A percentile compares a stretch with the other conserved stretches of the same genome.
Conservation (phyloP, 2,113 vertebrate genomes). For the Oceanites oceanicus region DNA sequence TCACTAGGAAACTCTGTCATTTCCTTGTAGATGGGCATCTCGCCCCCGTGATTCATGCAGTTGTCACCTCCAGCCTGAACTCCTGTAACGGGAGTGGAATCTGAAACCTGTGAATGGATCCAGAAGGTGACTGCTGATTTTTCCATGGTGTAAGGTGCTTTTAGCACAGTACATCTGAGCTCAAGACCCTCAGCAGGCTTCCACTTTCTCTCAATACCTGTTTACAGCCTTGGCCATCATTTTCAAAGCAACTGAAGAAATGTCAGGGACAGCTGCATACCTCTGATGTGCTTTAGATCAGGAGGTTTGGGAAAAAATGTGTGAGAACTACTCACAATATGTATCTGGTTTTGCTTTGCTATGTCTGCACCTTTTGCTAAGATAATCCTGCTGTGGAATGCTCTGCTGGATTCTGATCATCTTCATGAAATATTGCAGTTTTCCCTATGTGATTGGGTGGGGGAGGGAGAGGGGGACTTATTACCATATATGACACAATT, state of each 20-base stretch:
- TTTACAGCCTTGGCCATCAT: background rate
- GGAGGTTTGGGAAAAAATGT: background rate
- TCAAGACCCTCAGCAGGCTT: background rate
- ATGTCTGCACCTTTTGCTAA: background rate
- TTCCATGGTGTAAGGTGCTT: background rate
- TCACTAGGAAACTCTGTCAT: background rate
- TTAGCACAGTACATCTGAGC: background rate
- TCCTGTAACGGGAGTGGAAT: background rate
- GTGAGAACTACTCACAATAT: background rate
- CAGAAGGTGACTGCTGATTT: background rate
- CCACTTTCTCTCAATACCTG: background rate
- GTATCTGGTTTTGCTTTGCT: background rate
- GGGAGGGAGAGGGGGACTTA: background rate
- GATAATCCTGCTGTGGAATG: background rate
- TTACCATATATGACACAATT: background rate
- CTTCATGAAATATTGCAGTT: background rate
- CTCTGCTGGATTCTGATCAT: background rate
- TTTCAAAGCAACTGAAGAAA: slow-evolving; percentile 9
- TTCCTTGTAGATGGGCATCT: background rate
- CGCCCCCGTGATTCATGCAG: background rate
- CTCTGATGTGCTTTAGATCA: background rate
- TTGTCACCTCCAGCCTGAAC: background rate
- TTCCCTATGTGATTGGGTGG: background rate
- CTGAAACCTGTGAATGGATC: background rate
- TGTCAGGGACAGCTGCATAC: background rate